Base-by-base conservation (phyloP, 2,113 vertebrate genomes). In the Rutilus rutilus region DNA sequence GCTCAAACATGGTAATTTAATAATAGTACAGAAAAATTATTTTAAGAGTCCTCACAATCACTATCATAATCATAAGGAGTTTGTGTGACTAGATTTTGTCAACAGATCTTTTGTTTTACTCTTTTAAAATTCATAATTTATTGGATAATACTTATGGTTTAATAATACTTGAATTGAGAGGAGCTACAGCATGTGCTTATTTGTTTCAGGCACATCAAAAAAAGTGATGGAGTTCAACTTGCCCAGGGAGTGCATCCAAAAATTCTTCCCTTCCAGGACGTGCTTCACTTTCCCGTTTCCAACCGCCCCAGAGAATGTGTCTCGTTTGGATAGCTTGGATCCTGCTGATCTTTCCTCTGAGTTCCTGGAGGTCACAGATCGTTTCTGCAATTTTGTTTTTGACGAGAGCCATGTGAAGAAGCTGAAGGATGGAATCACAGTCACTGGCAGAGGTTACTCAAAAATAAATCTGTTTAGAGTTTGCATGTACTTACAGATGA, bases 401-500 rank as follows among this genome's bases (percentile, higher is more conserved):
- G 0, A 11, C 3, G 12, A 84, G 7, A 89, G 90, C 4, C 6
- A 23, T 2, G 75, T 65, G 2, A 93, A 92, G 78, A 89, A 57
- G 1, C 27, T 93, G 17, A 89, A 88, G 36, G 91, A 90, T 6
- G 89, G 89, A 0, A 64, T 86, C 6, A 14, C 1, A 2, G 86
- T 92, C 60, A 91, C 47, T 6, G 92, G 92, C 19, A 83, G 75
- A 39, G 89, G 92, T 92, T 65, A 88, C 86, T 90, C 7, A 12
- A 89, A 67, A 67, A 5, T 17, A 8, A 67, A 64, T 27, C 47
- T 57, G 6, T 17, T 39, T 39, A 57, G 52, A 21, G 52, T 21
- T 17, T 33, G 25, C 25, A 67, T 67, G 27, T 33, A 3, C 64
- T 3, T 67, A 67, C 27, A 33, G 0, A 9, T 2, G 0, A 33